These are phyloP conservation scores for Watsonalla binaria DNA, from an alignment of 2,888 invertebrate species.

Conservation along the genomic window DNA sequence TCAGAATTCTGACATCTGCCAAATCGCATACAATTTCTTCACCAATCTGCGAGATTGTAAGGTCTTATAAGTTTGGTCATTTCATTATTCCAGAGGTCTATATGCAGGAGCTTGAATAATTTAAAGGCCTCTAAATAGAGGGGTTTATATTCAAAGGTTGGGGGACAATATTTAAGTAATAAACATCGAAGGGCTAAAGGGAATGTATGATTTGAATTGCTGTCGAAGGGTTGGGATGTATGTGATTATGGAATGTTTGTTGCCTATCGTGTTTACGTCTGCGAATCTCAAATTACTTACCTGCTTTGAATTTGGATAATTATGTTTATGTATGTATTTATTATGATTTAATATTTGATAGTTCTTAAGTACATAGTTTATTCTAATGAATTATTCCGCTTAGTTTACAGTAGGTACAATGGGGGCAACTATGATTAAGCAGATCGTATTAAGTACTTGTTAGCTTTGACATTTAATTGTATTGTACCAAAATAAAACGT, in stretches of 20 bases:
- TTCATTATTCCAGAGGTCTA: conserved; percentile 55
- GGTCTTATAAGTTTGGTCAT: conserved; percentile 29
- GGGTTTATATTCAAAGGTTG: conserved; percentile 66
- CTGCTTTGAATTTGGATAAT: background rate
- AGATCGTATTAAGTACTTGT: too few relatives aligned
- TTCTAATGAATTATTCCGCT: too few relatives aligned
- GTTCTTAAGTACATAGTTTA: too few relatives aligned
- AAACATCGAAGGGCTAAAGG: conserved; percentile 51
- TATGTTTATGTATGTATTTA: too few relatives aligned
- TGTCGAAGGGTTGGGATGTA: conserved; percentile 24
- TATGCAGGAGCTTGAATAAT: conserved; percentile 64
- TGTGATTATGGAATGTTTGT: conserved; percentile 28
- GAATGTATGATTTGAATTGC: conserved; percentile 52
- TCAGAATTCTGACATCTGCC: conserved; percentile 1
- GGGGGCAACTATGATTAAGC: too few relatives aligned
- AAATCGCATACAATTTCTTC: conserved; percentile 1
- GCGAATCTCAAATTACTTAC: background rate
- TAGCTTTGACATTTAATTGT: too few relatives aligned
- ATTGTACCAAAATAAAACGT: too few relatives aligned
- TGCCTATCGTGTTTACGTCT: conserved; percentile 5
- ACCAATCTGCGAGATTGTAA: conserved; percentile 6
- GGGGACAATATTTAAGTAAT: conserved; percentile 62
- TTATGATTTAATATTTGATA: too few relatives aligned
- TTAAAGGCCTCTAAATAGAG: conserved; percentile 63
- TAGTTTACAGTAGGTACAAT: too few relatives aligned